phyloP scores from a whole-genome alignment of 1,140 invertebrate genomes.

The Drosophila orosa region DNA sequence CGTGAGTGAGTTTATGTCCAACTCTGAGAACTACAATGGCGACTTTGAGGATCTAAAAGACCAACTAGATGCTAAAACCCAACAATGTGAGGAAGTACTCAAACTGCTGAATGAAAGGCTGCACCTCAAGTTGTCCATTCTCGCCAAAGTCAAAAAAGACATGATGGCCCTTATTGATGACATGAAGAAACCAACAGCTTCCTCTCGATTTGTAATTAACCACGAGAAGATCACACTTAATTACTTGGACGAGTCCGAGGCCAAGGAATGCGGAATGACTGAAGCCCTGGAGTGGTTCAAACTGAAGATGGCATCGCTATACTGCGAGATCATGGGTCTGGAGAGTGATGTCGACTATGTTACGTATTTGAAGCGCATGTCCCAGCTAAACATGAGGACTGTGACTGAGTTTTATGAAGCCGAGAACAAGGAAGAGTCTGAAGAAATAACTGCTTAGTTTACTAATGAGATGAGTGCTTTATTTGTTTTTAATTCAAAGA shows the following conservation, averaged over 20 bases:
- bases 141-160: conserved; percentile 44
- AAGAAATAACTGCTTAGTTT: background rate
- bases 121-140: conserved; percentile 3
- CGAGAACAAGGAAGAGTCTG: background rate
- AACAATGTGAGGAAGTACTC: conserved; percentile 33
- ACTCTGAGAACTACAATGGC: conserved; percentile 25
- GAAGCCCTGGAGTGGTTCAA: conserved; percentile 40
- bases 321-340: conserved; percentile 37
- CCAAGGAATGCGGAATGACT: conserved; percentile 23
- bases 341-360: conserved; percentile 55
- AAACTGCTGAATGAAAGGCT: conserved; percentile 24
- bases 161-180: conserved; percentile 37
- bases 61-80: conserved; percentile 8
- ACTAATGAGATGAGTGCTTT: too few species aligned
- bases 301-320: conserved; percentile 44
- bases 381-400: conserved; percentile 23
- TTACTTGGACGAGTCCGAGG: conserved; percentile 44
- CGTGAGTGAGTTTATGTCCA: conserved; percentile 27
- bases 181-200: conserved; percentile 1
- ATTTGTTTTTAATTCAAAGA: background rate
- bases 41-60: conserved; percentile 21
- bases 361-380: conserved; percentile 31
- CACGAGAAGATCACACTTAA: conserved; percentile 25
- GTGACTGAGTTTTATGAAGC: background rate
- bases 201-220: background rate